Evolutionary conservation across 2,113 vertebrate genomes (phyloP).

Genomic region (Callaeas wilsoni): DNA sequence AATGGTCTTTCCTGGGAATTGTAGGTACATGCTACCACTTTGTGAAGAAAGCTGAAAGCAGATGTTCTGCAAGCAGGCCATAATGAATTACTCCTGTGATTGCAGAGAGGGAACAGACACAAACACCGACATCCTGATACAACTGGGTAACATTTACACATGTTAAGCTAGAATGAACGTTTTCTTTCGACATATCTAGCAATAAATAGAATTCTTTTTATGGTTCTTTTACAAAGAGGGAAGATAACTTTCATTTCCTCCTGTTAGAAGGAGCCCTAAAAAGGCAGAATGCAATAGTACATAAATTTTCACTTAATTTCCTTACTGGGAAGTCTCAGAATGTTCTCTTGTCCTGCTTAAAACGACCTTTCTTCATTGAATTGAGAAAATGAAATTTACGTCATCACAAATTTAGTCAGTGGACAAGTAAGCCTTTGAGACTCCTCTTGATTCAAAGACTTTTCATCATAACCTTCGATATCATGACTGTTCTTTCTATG

Average conservation of each 20-base stretch:
- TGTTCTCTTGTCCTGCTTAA: background rate
- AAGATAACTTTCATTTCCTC: background rate
- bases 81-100: background rate
- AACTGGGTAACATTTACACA: background rate
- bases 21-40: background rate
- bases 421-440: background rate
- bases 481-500: background rate
- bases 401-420: background rate
- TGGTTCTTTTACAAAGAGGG: background rate
- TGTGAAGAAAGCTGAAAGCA: background rate
- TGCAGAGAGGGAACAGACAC: background rate
- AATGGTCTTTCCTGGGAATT: background rate
- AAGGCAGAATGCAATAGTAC: background rate
- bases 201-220: background rate
- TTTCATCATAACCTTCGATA: background rate
- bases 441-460: background rate
- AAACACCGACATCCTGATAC: background rate
- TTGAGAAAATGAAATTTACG: background rate
- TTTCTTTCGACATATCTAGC: background rate
- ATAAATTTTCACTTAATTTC: background rate
- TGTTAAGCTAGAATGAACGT: background rate
- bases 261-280: background rate
- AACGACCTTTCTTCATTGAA: background rate
- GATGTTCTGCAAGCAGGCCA: background rate
- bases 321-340: background rate